Evolutionary conservation across 53 echinoderm and acorn worm species (phyloP), one percentile per base, ranked within the genome.

Genomic region (Paracentrotus lividus): DNA sequence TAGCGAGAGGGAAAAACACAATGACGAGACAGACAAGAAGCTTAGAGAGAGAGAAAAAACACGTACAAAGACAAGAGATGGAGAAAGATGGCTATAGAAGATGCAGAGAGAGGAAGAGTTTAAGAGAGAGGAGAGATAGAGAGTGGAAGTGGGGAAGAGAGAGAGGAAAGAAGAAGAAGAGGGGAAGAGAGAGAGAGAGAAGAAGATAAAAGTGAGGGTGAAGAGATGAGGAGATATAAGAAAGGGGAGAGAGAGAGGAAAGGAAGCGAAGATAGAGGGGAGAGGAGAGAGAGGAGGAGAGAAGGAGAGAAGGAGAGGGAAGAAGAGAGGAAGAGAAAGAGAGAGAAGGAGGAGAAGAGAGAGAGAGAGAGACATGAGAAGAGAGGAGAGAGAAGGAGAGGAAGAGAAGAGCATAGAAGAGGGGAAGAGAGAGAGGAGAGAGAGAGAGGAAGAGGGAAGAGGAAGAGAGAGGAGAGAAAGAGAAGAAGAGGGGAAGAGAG

Each of bases 371-470:
- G 7, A 75, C 12, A 75, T 52, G n/a, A 57, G 57, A 57, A 57
- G 16, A 13, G 29, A 53, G 54, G 33, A 47, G 34, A 5, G 1
- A 32, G 33, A 77, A 14, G 31, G 34, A 57, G 57, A 57, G 16
- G 57, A 13, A 4, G 44, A 42, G 3, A 43, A 43, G 43, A 23
- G 20, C 24, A 33, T 38, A 55, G 57, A 59, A 60, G 59, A 56
- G 85, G 49, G 49, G 8, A 29, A 64, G 64, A 29, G 88, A 56
- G 56, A 56, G 54, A 87, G 85, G 5, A 56, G 55, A 56, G 87
- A 53, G 87, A 56, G 87, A 88, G 60, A 42, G 60, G 24, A 60
- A 88, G 60, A 57, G 60, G 40, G 88, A 84, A 36, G 36, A 38
- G 26, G 24, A 40, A 42, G 77, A 33, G 42, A 40, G 43, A 38